These are phyloP conservation scores for Sialis lutaria DNA, from an alignment of 2,888 invertebrate species.

Conservation along the genomic window DNA sequence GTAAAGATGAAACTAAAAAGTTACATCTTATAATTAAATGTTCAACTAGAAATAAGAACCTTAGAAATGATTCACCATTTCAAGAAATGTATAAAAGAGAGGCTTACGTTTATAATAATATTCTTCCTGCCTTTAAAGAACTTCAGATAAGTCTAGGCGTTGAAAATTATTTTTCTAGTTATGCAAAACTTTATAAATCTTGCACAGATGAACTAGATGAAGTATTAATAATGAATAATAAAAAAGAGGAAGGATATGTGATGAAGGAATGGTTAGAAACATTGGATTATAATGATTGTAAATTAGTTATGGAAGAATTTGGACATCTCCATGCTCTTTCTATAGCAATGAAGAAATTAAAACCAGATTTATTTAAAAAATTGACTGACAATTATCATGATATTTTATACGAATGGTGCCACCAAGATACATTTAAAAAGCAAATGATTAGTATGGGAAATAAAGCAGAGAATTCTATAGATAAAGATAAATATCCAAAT, in stretches of 20 bases:
- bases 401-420: no score
- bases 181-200: neutral
- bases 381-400: no score
- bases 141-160: conserved; percentile 1
- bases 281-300: conserved; percentile 1
- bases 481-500: no score
- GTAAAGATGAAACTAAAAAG: neutral
- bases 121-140: conserved; percentile 1
- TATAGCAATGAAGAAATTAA: conserved; percentile 1
- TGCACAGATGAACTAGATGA: conserved; percentile 8
- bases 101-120: neutral
- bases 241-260: neutral
- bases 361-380: neutral
- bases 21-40: conserved; percentile 1
- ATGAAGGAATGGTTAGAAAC: conserved; percentile 1
- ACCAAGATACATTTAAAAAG: no score
- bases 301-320: conserved; percentile 1
- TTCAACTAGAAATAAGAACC: neutral
- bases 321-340: conserved; percentile 1
- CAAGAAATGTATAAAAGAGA: conserved; percentile 1
- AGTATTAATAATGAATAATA: conserved; percentile 12
- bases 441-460: no score
- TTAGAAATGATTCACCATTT: neutral
- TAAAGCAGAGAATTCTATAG: no score
- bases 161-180: neutral